A percentile compares a stretch with the other conserved stretches of the same genome.
Conservation (phyloP, 2,113 vertebrate species). For the Sinocyclocheilus grahami region DNA sequence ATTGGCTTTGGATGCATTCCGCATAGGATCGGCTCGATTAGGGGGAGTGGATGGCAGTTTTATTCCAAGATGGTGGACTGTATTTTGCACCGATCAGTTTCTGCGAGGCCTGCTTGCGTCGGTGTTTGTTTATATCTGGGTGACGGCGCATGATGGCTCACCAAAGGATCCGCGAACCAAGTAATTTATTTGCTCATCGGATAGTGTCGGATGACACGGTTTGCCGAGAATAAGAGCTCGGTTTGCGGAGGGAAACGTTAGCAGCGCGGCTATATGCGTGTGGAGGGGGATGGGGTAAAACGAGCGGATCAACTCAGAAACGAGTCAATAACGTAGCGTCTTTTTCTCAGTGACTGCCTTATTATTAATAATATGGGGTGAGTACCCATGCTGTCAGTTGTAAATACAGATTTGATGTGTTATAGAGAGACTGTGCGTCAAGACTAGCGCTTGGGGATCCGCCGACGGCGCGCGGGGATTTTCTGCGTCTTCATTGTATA, state of each 20-base stretch:
- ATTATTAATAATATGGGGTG: not conserved
- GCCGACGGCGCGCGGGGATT: slow-evolving; percentile 71
- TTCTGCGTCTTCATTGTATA: slow-evolving; percentile 86
- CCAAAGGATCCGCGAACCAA: slow-evolving; percentile 7
- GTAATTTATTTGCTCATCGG: slow-evolving; percentile 1
- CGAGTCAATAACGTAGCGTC: not conserved
- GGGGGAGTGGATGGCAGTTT: slow-evolving; percentile 71
- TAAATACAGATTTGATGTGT: not conserved
- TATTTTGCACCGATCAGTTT: slow-evolving; percentile 69
- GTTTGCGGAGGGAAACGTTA: slow-evolving; percentile 27
- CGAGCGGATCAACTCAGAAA: slow-evolving; percentile 30
- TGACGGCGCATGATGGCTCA: slow-evolving; percentile 15
- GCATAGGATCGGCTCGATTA: slow-evolving; percentile 36
- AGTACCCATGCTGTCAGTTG: not conserved
- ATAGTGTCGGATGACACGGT: not conserved
- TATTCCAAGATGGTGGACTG: slow-evolving; percentile 78
- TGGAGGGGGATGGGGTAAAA: not conserved
- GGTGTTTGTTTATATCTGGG: slow-evolving; percentile 49
- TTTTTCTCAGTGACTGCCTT: not conserved
- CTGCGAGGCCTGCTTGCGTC: slow-evolving; percentile 58
- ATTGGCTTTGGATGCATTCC: slow-evolving; percentile 1
- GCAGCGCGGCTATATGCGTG: slow-evolving; percentile 17
- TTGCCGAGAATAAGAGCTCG: not conserved
- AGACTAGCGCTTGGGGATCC: slow-evolving; percentile 57
- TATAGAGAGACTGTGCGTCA: not conserved